Base-by-base conservation (phyloP, 1,140 invertebrate genomes). In the Choristoneura fumiferana region DNA sequence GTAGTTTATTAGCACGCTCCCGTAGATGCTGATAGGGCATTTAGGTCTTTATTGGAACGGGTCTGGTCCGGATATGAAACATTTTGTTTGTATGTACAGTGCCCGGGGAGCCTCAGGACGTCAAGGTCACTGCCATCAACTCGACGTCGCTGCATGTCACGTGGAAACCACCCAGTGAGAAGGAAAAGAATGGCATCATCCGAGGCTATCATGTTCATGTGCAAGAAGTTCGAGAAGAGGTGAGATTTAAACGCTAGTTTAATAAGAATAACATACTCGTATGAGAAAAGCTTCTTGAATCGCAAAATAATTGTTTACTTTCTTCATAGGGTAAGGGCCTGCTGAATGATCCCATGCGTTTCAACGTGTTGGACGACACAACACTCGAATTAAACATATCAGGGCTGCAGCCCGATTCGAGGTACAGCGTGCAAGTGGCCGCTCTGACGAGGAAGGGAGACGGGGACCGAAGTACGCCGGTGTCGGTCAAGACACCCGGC, bases 151-250 rank as follows among this genome's bases (percentile, higher is more conserved):
- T 99, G 67, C 93, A 94, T 73, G 97, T 99, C 6, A 92, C 94
- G 45, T 99, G 98, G 98, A 94, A 95, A 76, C 95, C 96, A 0
- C 98, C 98, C 0, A 91, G 92, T 54, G 93, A 95, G 61, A 96
- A 96, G 75, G 96, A 98, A 68, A 94, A 95, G 60, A 98, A 99
- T 86, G 98, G 98, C n/a, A 94, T 99, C 53, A 98, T 99, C 67
- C 92, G 97, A 33, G 98, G 97, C 1, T 99, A 99, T 88, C 97
- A 98, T 76, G 96, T 99, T 53, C 96, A 98, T 81, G 95, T 98
- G 1, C 96, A 98, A 84, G 98, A 98, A 92, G 92, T 96, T 8
- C 93, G 94, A 74, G 94, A 96, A 76, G 94, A 96, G 92, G 95
- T 96, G 78, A 76, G 71, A 54, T 17, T 65, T n/a, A 33, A 37